phyloP scores from a whole-genome alignment of 2,888 invertebrate genomes.

The Agrotis clavis region DNA sequence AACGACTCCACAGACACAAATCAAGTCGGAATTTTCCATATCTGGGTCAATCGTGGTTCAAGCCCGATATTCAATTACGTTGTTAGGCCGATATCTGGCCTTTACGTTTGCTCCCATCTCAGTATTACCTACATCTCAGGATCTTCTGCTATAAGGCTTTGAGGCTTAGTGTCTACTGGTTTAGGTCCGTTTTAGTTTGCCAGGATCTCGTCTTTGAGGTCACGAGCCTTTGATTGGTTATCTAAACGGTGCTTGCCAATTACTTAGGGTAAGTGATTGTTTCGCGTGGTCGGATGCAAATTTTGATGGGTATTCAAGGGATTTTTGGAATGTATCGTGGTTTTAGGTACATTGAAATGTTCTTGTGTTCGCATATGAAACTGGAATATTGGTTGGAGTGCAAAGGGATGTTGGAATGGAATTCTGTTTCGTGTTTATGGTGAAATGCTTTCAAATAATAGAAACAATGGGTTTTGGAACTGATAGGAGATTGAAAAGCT shows the following conservation, averaged over 20 bases:
- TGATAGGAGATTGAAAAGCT: constrained; percentile 10
- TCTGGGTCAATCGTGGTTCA: constrained; percentile 70
- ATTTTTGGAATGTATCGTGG: constrained; percentile 58
- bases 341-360: constrained; percentile 39
- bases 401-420: constrained; percentile 42
- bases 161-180: constrained; percentile 41
- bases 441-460: constrained; percentile 59
- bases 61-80: constrained; percentile 86
- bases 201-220: constrained; percentile 69
- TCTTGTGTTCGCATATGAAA: constrained; percentile 30
- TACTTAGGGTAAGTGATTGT: constrained; percentile 89
- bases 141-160: constrained; percentile 53
- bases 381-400: constrained; percentile 40
- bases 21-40: constrained; percentile 72
- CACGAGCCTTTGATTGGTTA: constrained; percentile 85
- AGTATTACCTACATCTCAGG: constrained; percentile 79
- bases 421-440: constrained; percentile 39
- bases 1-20: constrained; percentile 63
- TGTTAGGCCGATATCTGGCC: constrained; percentile 80
- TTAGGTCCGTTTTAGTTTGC: constrained; percentile 66
- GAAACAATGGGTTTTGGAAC: constrained; percentile 26
- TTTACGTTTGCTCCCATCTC: constrained; percentile 79
- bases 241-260: constrained; percentile 85
- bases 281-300: constrained; percentile 76
- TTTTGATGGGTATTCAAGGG: constrained; percentile 63